Percentiles rank a stretch among this genome's conserved stretches.
Evolutionary conservation across 2,797 vertebrate genomes (phyloP).

Genomic region (Clarias laeviceps): DNA sequence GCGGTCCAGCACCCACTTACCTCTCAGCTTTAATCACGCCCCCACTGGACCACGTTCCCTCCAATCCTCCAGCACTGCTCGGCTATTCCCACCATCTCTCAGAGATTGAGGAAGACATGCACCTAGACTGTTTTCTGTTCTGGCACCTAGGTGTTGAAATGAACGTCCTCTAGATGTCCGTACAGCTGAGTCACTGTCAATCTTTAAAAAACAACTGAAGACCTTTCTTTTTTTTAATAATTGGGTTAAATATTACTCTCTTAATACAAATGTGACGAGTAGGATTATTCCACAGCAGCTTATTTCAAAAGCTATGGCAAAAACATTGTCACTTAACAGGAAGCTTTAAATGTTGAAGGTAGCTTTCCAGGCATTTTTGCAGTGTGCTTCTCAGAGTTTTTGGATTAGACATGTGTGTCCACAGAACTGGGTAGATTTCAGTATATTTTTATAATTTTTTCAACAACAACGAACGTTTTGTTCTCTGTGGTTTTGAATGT

Average conservation of each 20-base stretch:
- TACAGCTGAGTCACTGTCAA: too few relatives aligned
- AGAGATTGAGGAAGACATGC: too few relatives aligned
- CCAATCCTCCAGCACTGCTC: too few relatives aligned
- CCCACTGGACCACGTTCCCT: too few relatives aligned
- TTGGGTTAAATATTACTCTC: background rate
- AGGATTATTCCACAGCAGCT: background rate
- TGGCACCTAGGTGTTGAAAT: too few relatives aligned
- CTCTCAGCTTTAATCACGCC: too few relatives aligned
- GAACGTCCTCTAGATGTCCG: too few relatives aligned
- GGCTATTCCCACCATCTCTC: too few relatives aligned
- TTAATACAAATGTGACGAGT: background rate
- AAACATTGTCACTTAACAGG: background rate
- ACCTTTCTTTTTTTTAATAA: too few relatives aligned
- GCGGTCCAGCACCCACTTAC: too few relatives aligned
- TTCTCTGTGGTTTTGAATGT: slow-evolving; percentile 64
- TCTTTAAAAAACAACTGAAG: too few relatives aligned
- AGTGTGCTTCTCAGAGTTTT: slow-evolving; percentile 1
- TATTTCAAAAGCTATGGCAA: background rate
- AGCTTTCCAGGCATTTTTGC: slow-evolving; percentile 16
- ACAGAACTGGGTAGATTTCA: slow-evolving; percentile 46
- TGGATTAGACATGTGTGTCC: slow-evolving; percentile 46
- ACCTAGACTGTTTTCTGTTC: too few relatives aligned
- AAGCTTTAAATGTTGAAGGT: background rate
- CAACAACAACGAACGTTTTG: slow-evolving; percentile 76
- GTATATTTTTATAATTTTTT: slow-evolving; percentile 61